Percentiles rank a stretch among this genome's conserved stretches.
phyloP scores from a whole-genome alignment of 2,888 invertebrate species.

The Cacoxenus indagator region DNA sequence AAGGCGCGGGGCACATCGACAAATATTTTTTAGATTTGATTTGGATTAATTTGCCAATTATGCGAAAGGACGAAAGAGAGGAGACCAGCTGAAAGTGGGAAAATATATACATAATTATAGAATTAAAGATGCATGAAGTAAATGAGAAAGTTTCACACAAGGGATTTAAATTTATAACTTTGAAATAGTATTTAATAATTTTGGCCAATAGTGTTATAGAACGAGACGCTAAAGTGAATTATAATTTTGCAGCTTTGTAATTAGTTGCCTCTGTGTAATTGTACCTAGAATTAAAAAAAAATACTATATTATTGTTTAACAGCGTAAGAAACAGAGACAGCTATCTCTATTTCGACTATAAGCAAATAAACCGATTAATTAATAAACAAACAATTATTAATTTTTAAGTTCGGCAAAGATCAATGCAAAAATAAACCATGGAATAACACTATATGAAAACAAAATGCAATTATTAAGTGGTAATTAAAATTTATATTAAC shows the following conservation, averaged over 20 bases:
- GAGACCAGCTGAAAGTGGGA: too few relatives aligned
- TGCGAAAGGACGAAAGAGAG: slow-evolving; percentile 19
- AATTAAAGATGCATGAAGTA: slow-evolving; percentile 18
- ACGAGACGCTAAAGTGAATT: neutral
- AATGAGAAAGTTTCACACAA: slow-evolving; percentile 55
- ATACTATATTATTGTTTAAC: neutral
- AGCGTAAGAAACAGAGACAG: neutral
- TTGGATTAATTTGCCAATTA: slow-evolving; percentile 13
- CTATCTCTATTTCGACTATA: too few relatives aligned
- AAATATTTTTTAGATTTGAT: too few relatives aligned
- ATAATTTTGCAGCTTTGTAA: neutral
- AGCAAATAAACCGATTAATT: neutral
- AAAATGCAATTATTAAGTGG: neutral
- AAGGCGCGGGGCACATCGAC: neutral
- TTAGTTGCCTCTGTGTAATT: neutral
- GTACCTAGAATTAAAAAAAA: slow-evolving; percentile 2
- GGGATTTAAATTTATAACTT: slow-evolving; percentile 50
- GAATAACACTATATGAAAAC: neutral
- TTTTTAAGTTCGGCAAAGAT: neutral
- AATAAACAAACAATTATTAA: neutral
- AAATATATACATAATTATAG: slow-evolving; percentile 44
- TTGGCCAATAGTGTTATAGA: neutral
- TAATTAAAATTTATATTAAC: neutral
- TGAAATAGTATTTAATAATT: neutral
- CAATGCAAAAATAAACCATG: neutral